Conservation (phyloP, 2,113 vertebrate species). For the Crotophaga sulcirostris region DNA sequence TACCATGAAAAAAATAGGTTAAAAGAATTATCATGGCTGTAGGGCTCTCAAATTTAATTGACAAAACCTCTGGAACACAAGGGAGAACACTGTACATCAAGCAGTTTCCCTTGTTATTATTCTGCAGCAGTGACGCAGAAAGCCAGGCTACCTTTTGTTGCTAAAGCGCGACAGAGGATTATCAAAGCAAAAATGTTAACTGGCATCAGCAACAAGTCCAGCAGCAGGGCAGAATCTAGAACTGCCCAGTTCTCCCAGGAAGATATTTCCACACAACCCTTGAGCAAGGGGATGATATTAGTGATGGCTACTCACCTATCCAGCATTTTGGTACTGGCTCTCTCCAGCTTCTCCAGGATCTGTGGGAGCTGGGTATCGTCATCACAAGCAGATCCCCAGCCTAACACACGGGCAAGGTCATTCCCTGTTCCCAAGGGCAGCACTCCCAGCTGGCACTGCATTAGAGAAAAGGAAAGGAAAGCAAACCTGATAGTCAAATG, state of each 20-base stretch:
- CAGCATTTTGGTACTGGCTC: slow-evolving; percentile 97
- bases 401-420: slow-evolving; percentile 92
- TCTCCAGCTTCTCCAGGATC: slow-evolving; percentile 96
- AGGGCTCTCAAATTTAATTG: not conserved
- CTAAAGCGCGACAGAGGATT: not conserved
- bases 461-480: slow-evolving; percentile 11
- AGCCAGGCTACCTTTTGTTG: not conserved
- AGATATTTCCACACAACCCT: not conserved
- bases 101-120: not conserved
- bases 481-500: not conserved
- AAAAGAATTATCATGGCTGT: not conserved
- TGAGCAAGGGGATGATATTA: not conserved
- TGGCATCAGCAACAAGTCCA: not conserved
- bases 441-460: slow-evolving; percentile 93
- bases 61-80: not conserved
- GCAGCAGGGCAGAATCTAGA: not conserved
- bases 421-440: slow-evolving; percentile 95
- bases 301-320: slow-evolving; percentile 81
- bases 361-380: slow-evolving; percentile 94
- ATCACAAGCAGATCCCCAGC: slow-evolving; percentile 96
- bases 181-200: not conserved
- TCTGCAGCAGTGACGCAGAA: not conserved
- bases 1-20: not conserved
- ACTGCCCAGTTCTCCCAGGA: not conserved
- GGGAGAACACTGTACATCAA: not conserved